A percentile compares a stretch with the other conserved stretches of the same genome.
Evolutionary conservation across 2,888 invertebrate species (phyloP).

Genomic region (Lampropteryx suffumata): DNA sequence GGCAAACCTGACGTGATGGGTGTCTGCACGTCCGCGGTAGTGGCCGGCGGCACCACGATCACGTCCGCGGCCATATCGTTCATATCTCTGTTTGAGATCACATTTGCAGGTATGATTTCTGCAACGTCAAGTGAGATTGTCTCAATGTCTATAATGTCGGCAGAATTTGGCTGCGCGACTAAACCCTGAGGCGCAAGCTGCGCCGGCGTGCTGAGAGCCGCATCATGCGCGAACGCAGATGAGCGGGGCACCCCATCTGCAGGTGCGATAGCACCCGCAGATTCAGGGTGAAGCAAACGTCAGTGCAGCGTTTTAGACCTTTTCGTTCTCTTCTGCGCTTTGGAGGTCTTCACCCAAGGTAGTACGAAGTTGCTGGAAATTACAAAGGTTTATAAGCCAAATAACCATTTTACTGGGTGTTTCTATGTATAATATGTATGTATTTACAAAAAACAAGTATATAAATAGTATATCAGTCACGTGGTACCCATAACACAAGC

Average conservation of each 20-base stretch:
- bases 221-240: not conserved
- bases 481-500: too few relatives aligned
- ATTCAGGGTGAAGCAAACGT: conserved; percentile 32
- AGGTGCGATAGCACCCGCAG: conserved; percentile 15
- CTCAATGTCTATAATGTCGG: conserved; percentile 3
- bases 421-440: too few relatives aligned
- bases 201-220: conserved; percentile 17
- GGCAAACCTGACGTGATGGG: conserved; percentile 8
- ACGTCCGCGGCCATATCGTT: conserved; percentile 9
- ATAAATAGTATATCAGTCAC: too few relatives aligned
- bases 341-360: conserved; percentile 69
- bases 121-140: conserved; percentile 15
- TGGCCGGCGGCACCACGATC: conserved; percentile 15
- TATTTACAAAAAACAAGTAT: too few relatives aligned
- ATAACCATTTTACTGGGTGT: not conserved
- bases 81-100: not conserved
- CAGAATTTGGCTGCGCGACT: not conserved
- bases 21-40: conserved; percentile 4
- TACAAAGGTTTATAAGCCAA: conserved; percentile 4
- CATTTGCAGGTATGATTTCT: conserved; percentile 6
- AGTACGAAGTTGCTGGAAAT: conserved; percentile 65
- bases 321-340: conserved; percentile 67
- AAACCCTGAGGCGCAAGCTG: conserved; percentile 19
- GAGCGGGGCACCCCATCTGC: conserved; percentile 26
- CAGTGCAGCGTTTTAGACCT: conserved; percentile 68